Evolutionary conservation across 2,113 vertebrate genomes (phyloP).

Genomic region (Uria lomvia): DNA sequence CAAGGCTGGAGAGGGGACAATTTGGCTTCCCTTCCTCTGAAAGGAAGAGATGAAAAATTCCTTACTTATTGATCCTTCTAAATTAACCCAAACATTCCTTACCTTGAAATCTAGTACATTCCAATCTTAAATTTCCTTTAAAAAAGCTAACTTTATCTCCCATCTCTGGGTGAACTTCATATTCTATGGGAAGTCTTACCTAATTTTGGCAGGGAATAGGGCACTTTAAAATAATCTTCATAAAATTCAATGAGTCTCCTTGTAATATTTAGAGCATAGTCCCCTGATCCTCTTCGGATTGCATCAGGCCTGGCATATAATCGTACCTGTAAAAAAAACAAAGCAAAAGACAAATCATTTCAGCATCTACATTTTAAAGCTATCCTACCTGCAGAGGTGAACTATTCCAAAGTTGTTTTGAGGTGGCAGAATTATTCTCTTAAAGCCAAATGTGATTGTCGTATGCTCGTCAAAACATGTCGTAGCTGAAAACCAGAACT

Average conservation of each 20-base stretch:
- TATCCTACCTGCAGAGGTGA: background rate
- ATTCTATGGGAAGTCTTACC: conserved; percentile 79
- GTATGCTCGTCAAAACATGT: background rate
- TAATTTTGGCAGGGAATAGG: conserved; percentile 97
- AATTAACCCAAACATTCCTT: background rate
- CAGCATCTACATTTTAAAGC: conserved; percentile 13
- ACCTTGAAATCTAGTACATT: background rate
- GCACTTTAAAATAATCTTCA: conserved; percentile 97
- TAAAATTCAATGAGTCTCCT: conserved; percentile 95
- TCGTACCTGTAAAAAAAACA: conserved; percentile 83
- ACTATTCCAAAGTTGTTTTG: background rate
- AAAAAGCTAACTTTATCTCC: background rate
- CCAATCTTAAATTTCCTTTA: background rate
- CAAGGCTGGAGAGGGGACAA: background rate
- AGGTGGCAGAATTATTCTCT: background rate
- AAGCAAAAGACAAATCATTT: conserved; percentile 15
- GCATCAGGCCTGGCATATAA: conserved; percentile 94
- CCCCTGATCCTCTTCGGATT: conserved; percentile 91
- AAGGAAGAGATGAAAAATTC: background rate
- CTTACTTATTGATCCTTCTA: conserved; percentile 1
- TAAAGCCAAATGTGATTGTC: background rate
- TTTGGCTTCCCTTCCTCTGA: background rate
- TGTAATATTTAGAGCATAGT: conserved; percentile 97
- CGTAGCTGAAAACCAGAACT: conserved; percentile 23
- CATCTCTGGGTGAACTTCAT: background rate